These are phyloP conservation scores for Ostrea edulis DNA, from an alignment of 1,140 invertebrate genomes.

Conservation along the genomic window DNA sequence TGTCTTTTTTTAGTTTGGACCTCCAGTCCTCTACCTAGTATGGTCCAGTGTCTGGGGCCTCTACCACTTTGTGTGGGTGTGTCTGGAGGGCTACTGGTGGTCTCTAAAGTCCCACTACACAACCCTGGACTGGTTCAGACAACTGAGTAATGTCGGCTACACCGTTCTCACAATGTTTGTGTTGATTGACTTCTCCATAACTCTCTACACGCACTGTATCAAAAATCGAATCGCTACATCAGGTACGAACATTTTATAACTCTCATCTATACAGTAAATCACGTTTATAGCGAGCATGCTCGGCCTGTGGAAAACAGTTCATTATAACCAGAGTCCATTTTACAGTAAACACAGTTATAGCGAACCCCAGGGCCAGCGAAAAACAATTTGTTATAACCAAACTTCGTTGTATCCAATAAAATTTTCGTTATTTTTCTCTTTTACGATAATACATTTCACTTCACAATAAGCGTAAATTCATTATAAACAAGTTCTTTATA, in stretches of 20 bases:
- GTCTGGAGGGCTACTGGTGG: constrained; percentile 48
- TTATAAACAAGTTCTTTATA: too few species aligned
- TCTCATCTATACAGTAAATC: too few species aligned
- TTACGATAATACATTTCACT: too few species aligned
- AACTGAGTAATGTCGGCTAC: constrained; percentile 51
- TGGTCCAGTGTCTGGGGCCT: constrained; percentile 45
- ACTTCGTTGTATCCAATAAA: too few species aligned
- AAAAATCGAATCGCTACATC: background rate
- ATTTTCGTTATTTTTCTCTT: too few species aligned
- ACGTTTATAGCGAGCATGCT: too few species aligned
- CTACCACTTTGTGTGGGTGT: constrained; percentile 52
- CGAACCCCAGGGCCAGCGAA: too few species aligned
- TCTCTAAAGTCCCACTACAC: constrained; percentile 19
- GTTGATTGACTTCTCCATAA: constrained; percentile 41
- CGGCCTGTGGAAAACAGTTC: too few species aligned
- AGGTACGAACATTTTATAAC: background rate
- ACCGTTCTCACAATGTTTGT: constrained; percentile 17
- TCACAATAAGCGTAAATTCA: too few species aligned
- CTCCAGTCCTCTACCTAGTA: constrained; percentile 35
- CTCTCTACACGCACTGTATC: constrained; percentile 34
- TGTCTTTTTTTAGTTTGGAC: constrained; percentile 44
- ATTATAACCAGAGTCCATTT: too few species aligned
- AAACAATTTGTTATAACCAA: too few species aligned
- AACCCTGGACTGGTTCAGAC: constrained; percentile 43
- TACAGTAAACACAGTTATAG: too few species aligned